A percentile compares a stretch with the other conserved stretches of the same genome.
Conservation (phyloP, 2,888 invertebrate genomes). For the Drosophila kanekoi region DNA sequence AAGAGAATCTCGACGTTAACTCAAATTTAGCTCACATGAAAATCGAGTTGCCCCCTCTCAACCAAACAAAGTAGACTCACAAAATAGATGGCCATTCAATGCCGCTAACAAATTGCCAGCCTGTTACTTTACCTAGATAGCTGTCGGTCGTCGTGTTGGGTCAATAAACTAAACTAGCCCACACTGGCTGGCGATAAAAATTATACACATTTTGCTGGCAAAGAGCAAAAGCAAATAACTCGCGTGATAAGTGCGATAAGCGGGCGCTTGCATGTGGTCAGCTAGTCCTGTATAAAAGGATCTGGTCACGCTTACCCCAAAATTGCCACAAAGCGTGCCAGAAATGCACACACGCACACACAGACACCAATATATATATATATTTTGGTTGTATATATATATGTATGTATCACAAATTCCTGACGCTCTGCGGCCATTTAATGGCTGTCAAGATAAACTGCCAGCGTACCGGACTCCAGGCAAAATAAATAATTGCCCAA, state of each 20-base stretch:
- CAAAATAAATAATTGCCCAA: conserved; percentile 74
- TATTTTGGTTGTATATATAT: conserved; percentile 1
- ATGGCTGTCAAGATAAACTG: conserved; percentile 73
- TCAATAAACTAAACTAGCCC: conserved; percentile 68
- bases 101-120: conserved; percentile 54
- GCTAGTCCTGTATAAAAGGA: conserved; percentile 13
- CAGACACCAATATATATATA: background rate
- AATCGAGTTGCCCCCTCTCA: conserved; percentile 21
- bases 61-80: conserved; percentile 24
- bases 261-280: conserved; percentile 36
- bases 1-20: conserved; percentile 59
- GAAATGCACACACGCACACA: conserved; percentile 33
- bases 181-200: conserved; percentile 54
- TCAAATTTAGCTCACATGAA: conserved; percentile 71
- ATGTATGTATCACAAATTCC: conserved; percentile 63
- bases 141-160: conserved; percentile 42
- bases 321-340: conserved; percentile 52
- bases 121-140: conserved; percentile 61
- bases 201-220: conserved; percentile 48
- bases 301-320: conserved; percentile 48
- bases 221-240: conserved; percentile 39
- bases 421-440: conserved; percentile 71
- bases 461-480: conserved; percentile 20
- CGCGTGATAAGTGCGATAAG: conserved; percentile 73
- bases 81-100: conserved; percentile 61